These are phyloP conservation scores for Malaclemys terrapin DNA, from an alignment of 2,113 vertebrate species.

Conservation along the genomic window DNA sequence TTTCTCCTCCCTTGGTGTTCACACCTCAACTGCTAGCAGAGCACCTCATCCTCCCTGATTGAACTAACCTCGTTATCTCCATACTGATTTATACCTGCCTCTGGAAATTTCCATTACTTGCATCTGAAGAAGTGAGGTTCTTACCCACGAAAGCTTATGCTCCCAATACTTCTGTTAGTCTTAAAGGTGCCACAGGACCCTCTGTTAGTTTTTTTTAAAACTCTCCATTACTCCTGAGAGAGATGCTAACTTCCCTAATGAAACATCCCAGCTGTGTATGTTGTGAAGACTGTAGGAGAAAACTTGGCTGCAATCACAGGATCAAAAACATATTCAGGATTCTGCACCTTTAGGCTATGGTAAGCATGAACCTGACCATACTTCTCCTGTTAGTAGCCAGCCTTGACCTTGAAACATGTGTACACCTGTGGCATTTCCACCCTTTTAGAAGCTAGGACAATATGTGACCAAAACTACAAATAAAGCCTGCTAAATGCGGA, in stretches of 20 bases:
- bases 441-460: neutral
- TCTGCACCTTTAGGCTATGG: neutral
- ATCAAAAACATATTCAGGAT: neutral
- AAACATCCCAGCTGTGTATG: neutral
- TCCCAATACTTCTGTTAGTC: no score
- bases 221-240: neutral
- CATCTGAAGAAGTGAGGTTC: no score
- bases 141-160: no score
- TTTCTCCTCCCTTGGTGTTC: no score
- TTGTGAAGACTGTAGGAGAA: neutral
- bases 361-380: neutral
- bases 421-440: neutral
- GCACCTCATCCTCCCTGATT: no score
- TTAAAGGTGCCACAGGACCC: no score
- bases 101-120: no score
- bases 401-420: neutral
- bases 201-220: neutral
- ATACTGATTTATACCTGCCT: no score
- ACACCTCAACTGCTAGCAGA: no score
- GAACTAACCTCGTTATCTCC: no score
- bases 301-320: neutral
- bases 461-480: neutral
- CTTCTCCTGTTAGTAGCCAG: neutral
- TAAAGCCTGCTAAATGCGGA: neutral
- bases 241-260: neutral